Percentiles rank a stretch among this genome's conserved stretches.
phyloP scores from a whole-genome alignment of 2,888 invertebrate species.

The Drosophila fungiperda region DNA sequence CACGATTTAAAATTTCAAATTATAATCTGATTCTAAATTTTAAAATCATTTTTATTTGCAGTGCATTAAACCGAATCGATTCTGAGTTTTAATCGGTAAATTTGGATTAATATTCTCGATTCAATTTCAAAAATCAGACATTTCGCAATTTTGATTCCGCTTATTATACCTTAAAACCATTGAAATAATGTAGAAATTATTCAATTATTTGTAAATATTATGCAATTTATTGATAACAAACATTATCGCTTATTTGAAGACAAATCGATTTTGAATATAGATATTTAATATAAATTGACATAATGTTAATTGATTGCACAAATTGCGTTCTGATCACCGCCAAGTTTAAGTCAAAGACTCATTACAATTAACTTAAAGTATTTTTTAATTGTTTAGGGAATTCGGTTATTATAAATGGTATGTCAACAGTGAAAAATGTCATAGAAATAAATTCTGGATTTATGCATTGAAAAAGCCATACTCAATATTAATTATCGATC shows the following conservation, averaged over 20 bases:
- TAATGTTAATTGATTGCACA: not conserved
- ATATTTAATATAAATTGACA: not conserved
- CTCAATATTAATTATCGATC: not conserved
- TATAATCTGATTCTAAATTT: not conserved
- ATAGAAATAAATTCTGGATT: no score
- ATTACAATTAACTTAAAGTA: not conserved
- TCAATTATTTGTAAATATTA: not conserved
- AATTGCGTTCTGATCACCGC: not conserved
- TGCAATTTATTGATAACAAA: not conserved
- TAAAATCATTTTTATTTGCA: not conserved
- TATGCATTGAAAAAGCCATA: not conserved
- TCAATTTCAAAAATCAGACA: not conserved
- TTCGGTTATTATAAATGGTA: not conserved
- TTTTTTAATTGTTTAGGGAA: not conserved
- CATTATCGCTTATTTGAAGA: not conserved
- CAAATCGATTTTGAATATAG: not conserved
- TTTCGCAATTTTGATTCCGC: no score
- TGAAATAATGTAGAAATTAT: not conserved
- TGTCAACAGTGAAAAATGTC: no score
- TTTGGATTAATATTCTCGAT: not conserved
- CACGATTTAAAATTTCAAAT: not conserved
- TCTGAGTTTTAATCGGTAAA: not conserved
- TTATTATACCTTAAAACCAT: not conserved
- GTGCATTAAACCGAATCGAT: not conserved
- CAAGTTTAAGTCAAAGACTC: not conserved